These are phyloP conservation scores for Drosophila dives DNA, from an alignment of 2,888 invertebrate species.

Conservation along the genomic window DNA sequence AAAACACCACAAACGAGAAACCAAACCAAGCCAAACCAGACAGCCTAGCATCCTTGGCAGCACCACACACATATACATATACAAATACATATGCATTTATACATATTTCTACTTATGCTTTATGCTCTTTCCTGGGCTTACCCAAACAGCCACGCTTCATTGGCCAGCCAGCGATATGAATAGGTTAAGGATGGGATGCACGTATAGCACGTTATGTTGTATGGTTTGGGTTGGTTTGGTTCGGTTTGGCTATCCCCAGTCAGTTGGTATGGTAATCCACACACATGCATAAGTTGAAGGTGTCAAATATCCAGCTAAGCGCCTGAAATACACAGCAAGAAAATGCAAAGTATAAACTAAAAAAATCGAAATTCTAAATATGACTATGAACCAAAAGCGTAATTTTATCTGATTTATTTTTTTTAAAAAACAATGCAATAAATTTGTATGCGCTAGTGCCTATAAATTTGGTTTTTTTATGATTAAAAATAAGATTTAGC, in stretches of 20 bases:
- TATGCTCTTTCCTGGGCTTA: conserved; percentile 37
- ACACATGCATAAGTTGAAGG: conserved; percentile 41
- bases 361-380: background rate
- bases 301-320: conserved; percentile 68
- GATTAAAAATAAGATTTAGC: background rate
- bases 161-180: conserved; percentile 40
- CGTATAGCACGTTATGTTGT: background rate
- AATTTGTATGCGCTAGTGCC: background rate
- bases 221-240: conserved; percentile 1
- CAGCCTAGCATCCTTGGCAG: conserved; percentile 40
- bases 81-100: background rate
- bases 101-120: conserved; percentile 45
- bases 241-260: conserved; percentile 5
- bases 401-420: background rate
- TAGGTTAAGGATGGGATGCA: conserved; percentile 16
- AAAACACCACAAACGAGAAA: conserved; percentile 21
- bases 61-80: conserved; percentile 9
- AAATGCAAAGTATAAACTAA: background rate
- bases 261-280: conserved; percentile 21
- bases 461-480: background rate
- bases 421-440: background rate
- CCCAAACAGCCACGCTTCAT: conserved; percentile 54
- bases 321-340: conserved; percentile 26
- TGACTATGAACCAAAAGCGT: background rate
- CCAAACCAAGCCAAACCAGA: conserved; percentile 1